Base-by-base conservation (phyloP, 2,113 vertebrate genomes). In the Microtus pennsylvanicus region DNA sequence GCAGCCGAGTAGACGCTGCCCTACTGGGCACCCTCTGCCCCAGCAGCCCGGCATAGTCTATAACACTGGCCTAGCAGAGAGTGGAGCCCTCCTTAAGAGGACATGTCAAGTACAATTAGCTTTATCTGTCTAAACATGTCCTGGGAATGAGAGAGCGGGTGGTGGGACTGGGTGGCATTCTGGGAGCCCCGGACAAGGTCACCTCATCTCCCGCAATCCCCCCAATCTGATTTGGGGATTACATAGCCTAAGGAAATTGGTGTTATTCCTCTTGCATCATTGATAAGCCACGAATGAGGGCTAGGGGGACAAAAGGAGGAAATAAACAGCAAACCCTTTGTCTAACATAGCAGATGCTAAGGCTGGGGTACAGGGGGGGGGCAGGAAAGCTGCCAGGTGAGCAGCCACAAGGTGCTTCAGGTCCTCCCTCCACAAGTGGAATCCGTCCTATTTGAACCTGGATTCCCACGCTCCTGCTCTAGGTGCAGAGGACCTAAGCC, bases 141-240 rank as follows among this genome's bases (percentile, higher is more conserved):
- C 98, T 98, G 98, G 98, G 98, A 98, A 98, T 97, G 94, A 97
- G 98, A 98, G 98, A 97, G 88, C 21, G 0, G 98, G 98, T 93
- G 81, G 93, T 89, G 94, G 98, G 98, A 98, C 97, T 97, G 98
- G 98, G 98, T 98, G 98, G 98, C 98, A 98, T 98, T 98, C 99
- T 98, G 97, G 98, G 97, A 98, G 97, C 98, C 98, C 97, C 96
- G 98, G 96, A 98, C 99, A 99, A 99, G 99, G 99, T 99, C 99
- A 98, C 99, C 99, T 98, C 98, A 97, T 98, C 98, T 99, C 98
- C 98, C 97, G 97, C 98, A 99, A 99, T 99, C 99, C 98, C 98
- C 98, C 98, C 99, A 99, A 99, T 99, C 99, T 99, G 99, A 99
- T 99, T 99, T 99, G 99, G 98, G 99, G 99, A 99, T 99, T 99